Base-by-base conservation (phyloP, 2,888 invertebrate genomes). In the Tetanocera ferruginea region DNA sequence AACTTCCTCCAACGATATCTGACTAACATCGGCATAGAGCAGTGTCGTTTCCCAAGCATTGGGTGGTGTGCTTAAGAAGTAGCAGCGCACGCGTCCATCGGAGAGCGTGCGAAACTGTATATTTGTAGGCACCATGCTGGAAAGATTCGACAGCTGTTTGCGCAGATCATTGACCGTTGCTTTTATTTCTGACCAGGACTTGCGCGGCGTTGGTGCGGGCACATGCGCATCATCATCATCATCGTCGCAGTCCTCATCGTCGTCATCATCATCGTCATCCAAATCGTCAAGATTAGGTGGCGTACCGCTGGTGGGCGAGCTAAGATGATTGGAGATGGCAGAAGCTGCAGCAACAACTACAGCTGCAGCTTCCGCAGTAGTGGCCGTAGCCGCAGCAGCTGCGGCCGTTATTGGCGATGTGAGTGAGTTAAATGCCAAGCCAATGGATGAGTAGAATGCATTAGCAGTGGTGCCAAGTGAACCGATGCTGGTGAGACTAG, bases 21-120 rank as follows among this genome's bases (percentile, higher is more conserved):
- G 90, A 67, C 93, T 92, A n/a, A 98, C 93, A 88, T 98, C 97
- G 0, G 95, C 94, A 86, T 95, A 97, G 0, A 97, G 90, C 14
- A 98, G 90, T 0, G 97, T 97, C 3, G 96, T 96, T 89, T 98
- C 97, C 93, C 97, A 95, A 19, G 95, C 95, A 85, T 95, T 96
- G 72, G 94, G 94, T 0, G 96, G 96, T 28, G 95, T 95, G 83
- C 96, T 95, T 80, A 98, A 91, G 88, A 97, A 98, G 89, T 98
- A 98, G 85, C 98, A 94, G 85, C 97, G 92, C 14, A 93, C 95
- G 83, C 95, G 93, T 51, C 95, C 95, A 90, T 95, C 95, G 74
- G 93, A 92, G 52, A 96, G 91, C 34, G 93, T 93, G 78, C 96
- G 92, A 90, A 97, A 97, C 49, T 94, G 93, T 83, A 97, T 94